A percentile compares a stretch with the other conserved stretches of the same genome.
These are phyloP conservation scores for Podarcis siculus DNA, from an alignment of 2,797 vertebrate genomes.

Conservation along the genomic window DNA sequence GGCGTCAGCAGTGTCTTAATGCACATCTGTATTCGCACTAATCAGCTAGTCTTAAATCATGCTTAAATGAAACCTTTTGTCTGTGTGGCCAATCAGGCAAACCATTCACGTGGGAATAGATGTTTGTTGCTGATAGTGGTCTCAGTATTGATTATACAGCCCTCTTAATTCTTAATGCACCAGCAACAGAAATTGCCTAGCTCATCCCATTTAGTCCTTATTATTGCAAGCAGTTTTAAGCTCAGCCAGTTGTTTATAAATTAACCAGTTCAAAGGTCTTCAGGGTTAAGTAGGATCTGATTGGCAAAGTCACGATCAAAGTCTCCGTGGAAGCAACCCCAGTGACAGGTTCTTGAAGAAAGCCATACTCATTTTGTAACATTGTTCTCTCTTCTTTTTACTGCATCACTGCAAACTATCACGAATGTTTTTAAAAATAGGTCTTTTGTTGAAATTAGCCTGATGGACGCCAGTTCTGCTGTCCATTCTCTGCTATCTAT, in stretches of 20 bases:
- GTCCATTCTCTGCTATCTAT: background rate
- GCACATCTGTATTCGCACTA: background rate
- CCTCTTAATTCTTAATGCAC: conserved; percentile 18
- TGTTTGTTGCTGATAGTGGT: background rate
- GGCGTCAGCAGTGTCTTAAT: conserved; percentile 20
- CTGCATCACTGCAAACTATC: background rate
- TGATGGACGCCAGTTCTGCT: background rate
- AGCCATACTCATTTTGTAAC: conserved; percentile 3
- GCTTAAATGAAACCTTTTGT: conserved; percentile 21
- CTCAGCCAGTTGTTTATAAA: conserved; percentile 24
- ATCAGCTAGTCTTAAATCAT: conserved; percentile 25
- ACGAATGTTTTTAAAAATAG: background rate
- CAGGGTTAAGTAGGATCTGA: conserved; percentile 22
- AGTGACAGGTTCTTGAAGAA: background rate
- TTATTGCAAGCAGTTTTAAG: conserved; percentile 14
- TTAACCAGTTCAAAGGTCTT: conserved; percentile 12
- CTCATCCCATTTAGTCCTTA: background rate
- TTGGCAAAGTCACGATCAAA: conserved; percentile 3
- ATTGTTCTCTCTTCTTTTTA: background rate
- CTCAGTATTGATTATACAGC: conserved; percentile 21
- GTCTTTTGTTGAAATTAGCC: conserved; percentile 11
- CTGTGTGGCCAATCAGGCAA: conserved; percentile 1
- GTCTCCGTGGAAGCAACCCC: background rate
- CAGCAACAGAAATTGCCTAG: conserved; percentile 5
- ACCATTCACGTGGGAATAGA: conserved; percentile 9